These are phyloP conservation scores for Lamellibrachia columna DNA, from an alignment of 2,888 invertebrate genomes.

Conservation along the genomic window DNA sequence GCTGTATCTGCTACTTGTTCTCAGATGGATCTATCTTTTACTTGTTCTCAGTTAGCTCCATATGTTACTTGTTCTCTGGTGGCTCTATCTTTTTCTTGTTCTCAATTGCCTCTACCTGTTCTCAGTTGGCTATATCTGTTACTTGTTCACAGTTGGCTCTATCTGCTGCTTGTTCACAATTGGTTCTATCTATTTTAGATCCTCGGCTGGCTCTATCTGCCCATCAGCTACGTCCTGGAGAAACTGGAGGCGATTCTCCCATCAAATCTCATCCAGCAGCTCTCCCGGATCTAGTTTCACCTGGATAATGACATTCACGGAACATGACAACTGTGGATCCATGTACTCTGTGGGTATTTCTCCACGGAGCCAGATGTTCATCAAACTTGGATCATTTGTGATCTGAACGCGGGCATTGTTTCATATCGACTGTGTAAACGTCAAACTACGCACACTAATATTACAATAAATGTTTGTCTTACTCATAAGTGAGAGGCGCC, in stretches of 20 bases:
- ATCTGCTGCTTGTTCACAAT: too few relatives aligned
- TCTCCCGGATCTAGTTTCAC: slow-evolving; percentile 65
- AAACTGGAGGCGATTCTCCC: slow-evolving; percentile 84
- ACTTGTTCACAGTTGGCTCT: too few relatives aligned
- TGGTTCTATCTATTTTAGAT: slow-evolving; percentile 66
- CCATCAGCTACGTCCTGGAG: slow-evolving; percentile 82
- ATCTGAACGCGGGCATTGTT: background rate
- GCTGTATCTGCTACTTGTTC: too few relatives aligned
- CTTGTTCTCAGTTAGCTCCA: too few relatives aligned
- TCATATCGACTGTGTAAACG: background rate
- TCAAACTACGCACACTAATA: background rate
- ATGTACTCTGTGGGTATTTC: background rate
- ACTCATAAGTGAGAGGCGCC: background rate
- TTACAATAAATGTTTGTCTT: background rate
- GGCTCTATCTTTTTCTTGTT: too few relatives aligned
- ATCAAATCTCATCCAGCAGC: slow-evolving; percentile 79
- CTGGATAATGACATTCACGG: slow-evolving; percentile 13
- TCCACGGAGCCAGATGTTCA: background rate
- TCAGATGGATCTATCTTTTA: too few relatives aligned
- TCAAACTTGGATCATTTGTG: background rate
- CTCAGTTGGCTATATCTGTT: too few relatives aligned
- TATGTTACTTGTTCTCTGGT: too few relatives aligned
- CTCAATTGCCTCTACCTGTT: too few relatives aligned
- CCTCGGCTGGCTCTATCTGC: slow-evolving; percentile 82
- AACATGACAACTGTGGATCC: background rate